Conservation (phyloP, 2,888 invertebrate genomes). For the Brachyptera risi region DNA sequence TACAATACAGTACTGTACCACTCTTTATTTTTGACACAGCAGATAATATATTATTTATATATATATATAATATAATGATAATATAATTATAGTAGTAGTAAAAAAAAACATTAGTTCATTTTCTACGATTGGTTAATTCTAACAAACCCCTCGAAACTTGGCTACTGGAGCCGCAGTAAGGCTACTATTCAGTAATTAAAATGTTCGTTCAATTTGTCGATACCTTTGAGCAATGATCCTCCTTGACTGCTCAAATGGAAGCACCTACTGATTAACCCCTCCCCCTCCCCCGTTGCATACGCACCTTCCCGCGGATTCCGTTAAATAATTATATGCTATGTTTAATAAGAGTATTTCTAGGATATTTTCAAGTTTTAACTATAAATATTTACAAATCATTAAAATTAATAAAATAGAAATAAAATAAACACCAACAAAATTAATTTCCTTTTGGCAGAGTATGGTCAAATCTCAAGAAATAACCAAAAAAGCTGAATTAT, state of each 20-base stretch:
- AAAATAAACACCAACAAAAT: constrained; percentile 13
- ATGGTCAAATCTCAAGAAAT: background rate
- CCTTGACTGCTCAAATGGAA: constrained; percentile 30
- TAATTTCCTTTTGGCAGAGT: background rate
- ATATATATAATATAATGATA: constrained; percentile 6
- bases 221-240: constrained; percentile 33
- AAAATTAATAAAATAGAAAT: constrained; percentile 17
- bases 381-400: constrained; percentile 26
- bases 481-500: no score
- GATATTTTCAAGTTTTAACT: constrained; percentile 17
- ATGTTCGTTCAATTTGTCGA: constrained; percentile 15
- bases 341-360: constrained; percentile 27
- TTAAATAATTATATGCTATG: constrained; percentile 10
- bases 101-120: constrained; percentile 13
- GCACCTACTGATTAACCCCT: constrained; percentile 27
- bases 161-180: constrained; percentile 15
- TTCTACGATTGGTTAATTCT: constrained; percentile 14
- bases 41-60: constrained; percentile 16
- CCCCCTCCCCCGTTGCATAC: no score
- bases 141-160: background rate
- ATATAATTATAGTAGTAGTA: constrained; percentile 9
- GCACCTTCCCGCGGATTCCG: constrained; percentile 23
- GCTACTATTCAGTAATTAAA: constrained; percentile 12
- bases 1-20: constrained; percentile 26
- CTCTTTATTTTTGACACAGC: constrained; percentile 17